Conservation (phyloP, 30 jellyfish, hydroid and myxozoan genomes). For the Rhopilema esculentum region DNA sequence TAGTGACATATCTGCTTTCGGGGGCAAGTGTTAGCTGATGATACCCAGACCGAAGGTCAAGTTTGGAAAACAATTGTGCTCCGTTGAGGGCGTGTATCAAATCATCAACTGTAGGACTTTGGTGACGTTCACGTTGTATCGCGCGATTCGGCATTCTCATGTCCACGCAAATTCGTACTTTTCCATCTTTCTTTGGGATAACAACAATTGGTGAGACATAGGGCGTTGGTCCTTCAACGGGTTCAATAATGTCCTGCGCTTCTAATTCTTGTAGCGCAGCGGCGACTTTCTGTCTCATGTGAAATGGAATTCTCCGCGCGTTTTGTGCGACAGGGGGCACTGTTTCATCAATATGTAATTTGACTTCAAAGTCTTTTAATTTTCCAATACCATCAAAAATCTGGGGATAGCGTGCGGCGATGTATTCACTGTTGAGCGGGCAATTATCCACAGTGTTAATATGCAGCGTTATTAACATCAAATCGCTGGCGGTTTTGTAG, state of each 20-base stretch:
- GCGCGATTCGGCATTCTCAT: slow-evolving; percentile 60
- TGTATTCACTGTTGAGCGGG: slow-evolving; percentile 48
- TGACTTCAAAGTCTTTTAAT: slow-evolving; percentile 43
- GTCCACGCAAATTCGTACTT: slow-evolving; percentile 50
- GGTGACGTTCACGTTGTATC: slow-evolving; percentile 48
- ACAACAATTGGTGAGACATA: slow-evolving; percentile 50
- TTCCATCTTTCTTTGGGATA: slow-evolving; percentile 51
- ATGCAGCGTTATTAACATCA: slow-evolving; percentile 26
- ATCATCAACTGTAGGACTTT: slow-evolving; percentile 42
- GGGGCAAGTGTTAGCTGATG: slow-evolving; percentile 48
- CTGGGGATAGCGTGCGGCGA: slow-evolving; percentile 44
- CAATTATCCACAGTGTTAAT: slow-evolving; percentile 25
- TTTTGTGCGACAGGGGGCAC: slow-evolving; percentile 60
- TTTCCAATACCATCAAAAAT: slow-evolving; percentile 53
- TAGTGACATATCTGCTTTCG: slow-evolving; percentile 50
- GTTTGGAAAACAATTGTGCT: slow-evolving; percentile 37
- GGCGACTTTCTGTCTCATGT: slow-evolving; percentile 51
- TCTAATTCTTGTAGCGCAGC: slow-evolving; percentile 49
- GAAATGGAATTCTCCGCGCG: slow-evolving; percentile 43
- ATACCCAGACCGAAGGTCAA: slow-evolving; percentile 40
- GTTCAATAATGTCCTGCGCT: slow-evolving; percentile 49
- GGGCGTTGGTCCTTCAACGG: slow-evolving; percentile 51
- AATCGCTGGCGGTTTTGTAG: slow-evolving; percentile 43
- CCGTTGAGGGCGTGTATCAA: slow-evolving; percentile 51
- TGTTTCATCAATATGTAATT: slow-evolving; percentile 37